Conservation (phyloP, 2,113 vertebrate genomes). For the Dasyprocta punctata region DNA sequence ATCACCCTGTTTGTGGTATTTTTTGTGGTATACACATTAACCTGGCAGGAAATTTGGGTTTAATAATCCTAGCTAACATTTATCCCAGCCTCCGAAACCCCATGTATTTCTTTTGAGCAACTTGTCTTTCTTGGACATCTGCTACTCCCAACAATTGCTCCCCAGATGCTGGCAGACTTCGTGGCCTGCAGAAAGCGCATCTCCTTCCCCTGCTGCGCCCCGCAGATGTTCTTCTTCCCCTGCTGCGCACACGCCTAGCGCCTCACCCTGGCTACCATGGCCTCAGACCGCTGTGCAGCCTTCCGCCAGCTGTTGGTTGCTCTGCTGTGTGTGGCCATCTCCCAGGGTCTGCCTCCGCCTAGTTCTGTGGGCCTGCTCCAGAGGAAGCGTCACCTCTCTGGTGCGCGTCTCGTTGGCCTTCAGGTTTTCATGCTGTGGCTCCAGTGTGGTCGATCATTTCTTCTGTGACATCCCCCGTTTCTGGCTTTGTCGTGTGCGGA, state of each 20-base stretch:
- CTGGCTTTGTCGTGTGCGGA: slow-evolving; percentile 69
- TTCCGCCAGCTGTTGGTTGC: too few relatives aligned
- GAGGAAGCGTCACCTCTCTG: slow-evolving; percentile 40
- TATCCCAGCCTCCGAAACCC: slow-evolving; percentile 67
- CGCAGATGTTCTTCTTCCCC: slow-evolving; percentile 78
- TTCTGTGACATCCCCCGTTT: slow-evolving; percentile 78
- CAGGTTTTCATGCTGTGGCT: slow-evolving; percentile 57
- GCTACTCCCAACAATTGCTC: slow-evolving; percentile 74
- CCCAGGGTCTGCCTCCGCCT: too few relatives aligned
- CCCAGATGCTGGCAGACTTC: slow-evolving; percentile 79
- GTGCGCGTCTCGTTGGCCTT: slow-evolving; percentile 69
- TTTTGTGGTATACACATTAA: slow-evolving; percentile 52
- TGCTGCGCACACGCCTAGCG: too few relatives aligned
- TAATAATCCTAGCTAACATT: slow-evolving; percentile 18
- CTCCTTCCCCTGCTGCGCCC: slow-evolving; percentile 63
- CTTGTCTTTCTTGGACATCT: slow-evolving; percentile 78
- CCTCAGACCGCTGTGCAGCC: too few relatives aligned
- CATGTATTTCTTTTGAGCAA: slow-evolving; percentile 78
- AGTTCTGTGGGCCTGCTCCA: too few relatives aligned
- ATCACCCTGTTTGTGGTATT: slow-evolving; percentile 70
- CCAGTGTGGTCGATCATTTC: slow-evolving; percentile 73
- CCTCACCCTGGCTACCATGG: too few relatives aligned
- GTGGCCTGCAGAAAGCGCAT: slow-evolving; percentile 63
- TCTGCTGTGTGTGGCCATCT: too few relatives aligned
- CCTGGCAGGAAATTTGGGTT: slow-evolving; percentile 75